A percentile compares a stretch with the other conserved stretches of the same genome.
phyloP scores from a whole-genome alignment of 1,140 invertebrate genomes.

The Micrasema longulum region DNA sequence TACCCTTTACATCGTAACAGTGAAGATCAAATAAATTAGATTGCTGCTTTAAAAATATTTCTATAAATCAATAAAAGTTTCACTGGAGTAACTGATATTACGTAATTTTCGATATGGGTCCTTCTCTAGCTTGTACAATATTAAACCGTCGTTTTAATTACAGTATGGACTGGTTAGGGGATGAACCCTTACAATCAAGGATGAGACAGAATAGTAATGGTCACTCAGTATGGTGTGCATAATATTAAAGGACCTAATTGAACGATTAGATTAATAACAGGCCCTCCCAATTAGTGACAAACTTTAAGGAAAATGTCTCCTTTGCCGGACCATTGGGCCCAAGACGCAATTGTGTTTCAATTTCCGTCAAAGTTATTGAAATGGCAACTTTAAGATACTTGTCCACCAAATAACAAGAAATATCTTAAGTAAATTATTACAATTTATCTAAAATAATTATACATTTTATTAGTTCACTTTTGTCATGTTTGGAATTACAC shows the following conservation, averaged over 20 bases:
- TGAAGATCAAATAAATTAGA: too few species aligned
- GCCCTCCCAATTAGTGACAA: slow-evolving; percentile 48
- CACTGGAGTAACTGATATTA: too few species aligned
- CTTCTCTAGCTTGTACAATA: slow-evolving; percentile 1
- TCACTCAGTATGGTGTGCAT: slow-evolving; percentile 45
- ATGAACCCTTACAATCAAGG: slow-evolving; percentile 14
- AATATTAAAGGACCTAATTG: slow-evolving; percentile 46
- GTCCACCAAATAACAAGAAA: too few species aligned
- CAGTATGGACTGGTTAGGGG: slow-evolving; percentile 14
- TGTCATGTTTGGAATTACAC: too few species aligned
- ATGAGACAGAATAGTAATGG: slow-evolving; percentile 34
- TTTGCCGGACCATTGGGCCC: slow-evolving; percentile 27
- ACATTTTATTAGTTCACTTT: too few species aligned
- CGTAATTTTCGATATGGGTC: background rate
- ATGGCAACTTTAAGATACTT: slow-evolving; percentile 17
- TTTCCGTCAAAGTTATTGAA: slow-evolving; percentile 4
- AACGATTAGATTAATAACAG: slow-evolving; percentile 53
- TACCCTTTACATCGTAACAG: too few species aligned
- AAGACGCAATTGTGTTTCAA: slow-evolving; percentile 35
- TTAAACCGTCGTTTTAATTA: slow-evolving; percentile 16
- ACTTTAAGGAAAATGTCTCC: slow-evolving; percentile 48
- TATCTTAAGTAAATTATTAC: too few species aligned
- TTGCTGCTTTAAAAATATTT: too few species aligned
- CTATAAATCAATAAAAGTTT: too few species aligned
- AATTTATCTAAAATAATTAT: too few species aligned